A percentile compares a stretch with the other conserved stretches of the same genome.
Conservation (phyloP, 2,113 vertebrate species). For the Tupaia tana region DNA sequence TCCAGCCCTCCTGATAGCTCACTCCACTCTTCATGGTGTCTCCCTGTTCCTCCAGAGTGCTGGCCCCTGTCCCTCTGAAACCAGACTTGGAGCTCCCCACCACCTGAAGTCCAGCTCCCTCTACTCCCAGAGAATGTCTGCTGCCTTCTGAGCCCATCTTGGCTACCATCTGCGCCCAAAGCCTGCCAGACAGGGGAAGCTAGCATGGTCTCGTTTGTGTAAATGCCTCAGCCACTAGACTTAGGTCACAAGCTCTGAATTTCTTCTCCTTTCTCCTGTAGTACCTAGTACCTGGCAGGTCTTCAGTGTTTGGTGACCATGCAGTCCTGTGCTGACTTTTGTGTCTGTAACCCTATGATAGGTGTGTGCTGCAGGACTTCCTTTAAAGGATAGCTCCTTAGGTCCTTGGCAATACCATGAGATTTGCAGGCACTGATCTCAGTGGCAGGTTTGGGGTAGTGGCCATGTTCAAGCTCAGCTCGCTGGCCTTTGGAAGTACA, state of each 20-base stretch:
- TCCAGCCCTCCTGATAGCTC: background rate
- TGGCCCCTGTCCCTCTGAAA: background rate
- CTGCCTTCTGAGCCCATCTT: background rate
- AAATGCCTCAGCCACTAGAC: background rate
- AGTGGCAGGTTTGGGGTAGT: background rate
- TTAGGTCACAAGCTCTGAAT: background rate
- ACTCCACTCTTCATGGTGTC: background rate
- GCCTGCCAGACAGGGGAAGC: no score
- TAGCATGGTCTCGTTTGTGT: background rate
- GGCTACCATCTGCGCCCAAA: background rate
- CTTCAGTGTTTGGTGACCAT: background rate
- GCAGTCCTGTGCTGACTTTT: background rate
- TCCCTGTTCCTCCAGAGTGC: background rate
- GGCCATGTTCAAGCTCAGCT: background rate
- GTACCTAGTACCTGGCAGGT: background rate
- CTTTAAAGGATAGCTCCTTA: background rate
- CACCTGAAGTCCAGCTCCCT: background rate
- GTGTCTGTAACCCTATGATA: background rate
- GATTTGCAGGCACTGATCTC: background rate
- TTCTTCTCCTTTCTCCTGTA: background rate
- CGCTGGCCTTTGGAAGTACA: slow-evolving; percentile 15
- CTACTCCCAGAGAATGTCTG: background rate
- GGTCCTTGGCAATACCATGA: background rate
- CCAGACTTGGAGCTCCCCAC: background rate
- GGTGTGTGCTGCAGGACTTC: background rate